These are phyloP conservation scores for Thymelicus acteon DNA, from an alignment of 2,888 invertebrate genomes.

Conservation along the genomic window DNA sequence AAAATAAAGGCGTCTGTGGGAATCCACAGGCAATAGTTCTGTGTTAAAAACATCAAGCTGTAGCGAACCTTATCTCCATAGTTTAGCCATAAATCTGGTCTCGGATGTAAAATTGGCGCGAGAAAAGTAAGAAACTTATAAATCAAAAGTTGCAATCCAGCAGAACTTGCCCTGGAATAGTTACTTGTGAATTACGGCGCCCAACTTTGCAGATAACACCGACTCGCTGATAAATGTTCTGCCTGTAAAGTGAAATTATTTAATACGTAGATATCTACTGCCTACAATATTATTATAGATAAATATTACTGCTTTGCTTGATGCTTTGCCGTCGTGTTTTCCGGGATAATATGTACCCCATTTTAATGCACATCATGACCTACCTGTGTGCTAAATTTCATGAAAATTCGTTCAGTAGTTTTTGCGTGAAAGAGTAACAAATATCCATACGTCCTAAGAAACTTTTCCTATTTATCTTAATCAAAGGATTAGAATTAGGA, in stretches of 20 bases:
- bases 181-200: slow-evolving; percentile 39
- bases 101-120: slow-evolving; percentile 33
- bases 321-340: no score
- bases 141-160: slow-evolving; percentile 38
- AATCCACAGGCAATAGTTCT: not conserved
- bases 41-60: not conserved
- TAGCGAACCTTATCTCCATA: slow-evolving; percentile 22
- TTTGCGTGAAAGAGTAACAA: no score
- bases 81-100: slow-evolving; percentile 29
- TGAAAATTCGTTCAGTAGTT: no score
- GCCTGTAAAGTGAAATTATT: slow-evolving; percentile 17
- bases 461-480: no score
- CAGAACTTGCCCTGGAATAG: slow-evolving; percentile 34
- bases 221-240: slow-evolving; percentile 9
- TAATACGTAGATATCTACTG: not conserved
- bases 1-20: no score
- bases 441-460: no score
- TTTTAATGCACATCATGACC: no score
- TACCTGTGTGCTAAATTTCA: no score
- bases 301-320: no score
- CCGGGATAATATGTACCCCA: no score
- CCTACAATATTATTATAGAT: no score
- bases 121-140: slow-evolving; percentile 39
- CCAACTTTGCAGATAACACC: slow-evolving; percentile 23
- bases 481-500: no score